phyloP scores from a whole-genome alignment of 2,888 invertebrate genomes.

The Malachius bipustulatus region DNA sequence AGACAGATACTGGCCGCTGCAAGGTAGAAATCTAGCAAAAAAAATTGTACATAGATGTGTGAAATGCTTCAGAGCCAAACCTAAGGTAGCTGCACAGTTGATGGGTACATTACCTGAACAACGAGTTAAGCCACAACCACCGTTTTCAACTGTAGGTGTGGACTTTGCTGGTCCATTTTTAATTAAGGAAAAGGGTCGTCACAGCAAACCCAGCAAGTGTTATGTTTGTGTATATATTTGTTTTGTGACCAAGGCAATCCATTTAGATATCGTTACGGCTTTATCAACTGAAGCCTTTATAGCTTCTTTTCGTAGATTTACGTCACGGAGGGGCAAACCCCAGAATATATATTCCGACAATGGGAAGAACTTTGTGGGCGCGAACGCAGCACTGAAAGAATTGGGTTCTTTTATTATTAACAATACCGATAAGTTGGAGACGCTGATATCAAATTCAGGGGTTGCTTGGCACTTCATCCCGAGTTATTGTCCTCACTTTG shows the following conservation, averaged over 20 bases:
- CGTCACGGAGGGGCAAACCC: too few relatives aligned
- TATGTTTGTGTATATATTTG: conserved; percentile 14
- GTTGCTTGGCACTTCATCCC: conserved; percentile 17
- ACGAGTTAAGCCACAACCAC: conserved; percentile 8
- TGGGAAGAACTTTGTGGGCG: too few relatives aligned
- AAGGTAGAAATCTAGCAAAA: conserved; percentile 14
- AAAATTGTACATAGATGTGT: conserved; percentile 12
- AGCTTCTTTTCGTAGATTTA: too few relatives aligned
- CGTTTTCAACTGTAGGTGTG: conserved; percentile 14
- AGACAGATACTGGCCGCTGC: conserved; percentile 13
- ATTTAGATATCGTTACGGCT: too few relatives aligned
- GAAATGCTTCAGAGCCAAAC: conserved; percentile 14
- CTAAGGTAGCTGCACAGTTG: conserved; percentile 7
- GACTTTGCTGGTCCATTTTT: conserved; percentile 17
- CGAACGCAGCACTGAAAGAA: conserved; percentile 10
- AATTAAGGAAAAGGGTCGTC: conserved; percentile 9
- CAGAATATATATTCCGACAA: too few relatives aligned
- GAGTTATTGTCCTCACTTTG: conserved; percentile 15
- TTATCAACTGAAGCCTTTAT: too few relatives aligned
- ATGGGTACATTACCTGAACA: conserved; percentile 15
- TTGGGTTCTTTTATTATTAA: conserved; percentile 10
- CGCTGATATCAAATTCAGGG: conserved; percentile 7
- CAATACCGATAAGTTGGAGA: conserved; percentile 6
- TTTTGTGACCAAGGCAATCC: conserved; percentile 18
- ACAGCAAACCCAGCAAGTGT: conserved; percentile 10